phyloP scores from a whole-genome alignment of 2,113 vertebrate genomes.

The Spheniscus mendiculus region DNA sequence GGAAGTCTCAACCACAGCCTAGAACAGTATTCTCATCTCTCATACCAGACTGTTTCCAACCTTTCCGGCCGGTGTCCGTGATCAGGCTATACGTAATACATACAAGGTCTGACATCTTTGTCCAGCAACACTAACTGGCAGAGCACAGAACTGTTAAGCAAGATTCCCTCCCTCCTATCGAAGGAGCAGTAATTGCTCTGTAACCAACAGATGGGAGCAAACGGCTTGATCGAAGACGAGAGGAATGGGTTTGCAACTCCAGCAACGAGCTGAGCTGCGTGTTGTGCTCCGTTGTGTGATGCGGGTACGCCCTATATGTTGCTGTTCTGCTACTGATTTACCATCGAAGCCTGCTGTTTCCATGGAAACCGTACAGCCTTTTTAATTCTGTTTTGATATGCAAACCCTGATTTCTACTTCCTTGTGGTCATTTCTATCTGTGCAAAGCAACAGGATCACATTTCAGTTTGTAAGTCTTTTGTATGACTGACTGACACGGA shows the following conservation, averaged over 20 bases:
- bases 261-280: fast-evolving
- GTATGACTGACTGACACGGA: fast-evolving
- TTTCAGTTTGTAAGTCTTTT: fast-evolving
- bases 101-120: background rate
- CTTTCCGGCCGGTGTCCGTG: fast-evolving
- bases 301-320: fast-evolving
- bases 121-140: background rate
- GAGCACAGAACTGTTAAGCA: background rate
- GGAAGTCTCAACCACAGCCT: background rate
- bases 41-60: background rate
- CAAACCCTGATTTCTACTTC: background rate
- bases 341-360: background rate
- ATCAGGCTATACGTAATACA: fast-evolving
- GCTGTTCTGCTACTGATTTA: background rate
- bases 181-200: background rate
- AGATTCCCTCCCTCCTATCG: background rate
- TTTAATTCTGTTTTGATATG: background rate
- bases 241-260: background rate
- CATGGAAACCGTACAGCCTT: background rate
- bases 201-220: fast-evolving
- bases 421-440: fast-evolving
- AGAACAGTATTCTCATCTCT: background rate
- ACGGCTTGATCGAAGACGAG: background rate
- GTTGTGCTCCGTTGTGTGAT: fast-evolving
- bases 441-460: background rate